phyloP scores from a whole-genome alignment of 2,888 invertebrate genomes.

The Corbicula japonica region DNA sequence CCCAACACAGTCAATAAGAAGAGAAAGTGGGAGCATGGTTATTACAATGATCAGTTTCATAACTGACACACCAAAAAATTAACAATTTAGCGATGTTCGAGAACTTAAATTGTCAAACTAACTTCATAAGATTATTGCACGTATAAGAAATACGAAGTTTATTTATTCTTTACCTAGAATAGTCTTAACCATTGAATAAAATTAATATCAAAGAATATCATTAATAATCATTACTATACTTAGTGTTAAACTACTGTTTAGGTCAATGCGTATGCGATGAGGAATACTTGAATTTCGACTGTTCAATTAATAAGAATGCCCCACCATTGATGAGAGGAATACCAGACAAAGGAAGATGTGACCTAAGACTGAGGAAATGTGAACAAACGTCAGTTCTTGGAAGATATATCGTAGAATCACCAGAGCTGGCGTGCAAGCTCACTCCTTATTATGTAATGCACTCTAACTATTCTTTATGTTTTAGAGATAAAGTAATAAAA shows the following conservation, averaged over 20 bases:
- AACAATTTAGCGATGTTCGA: too few relatives aligned
- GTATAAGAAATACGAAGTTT: background rate
- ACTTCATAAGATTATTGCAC: background rate
- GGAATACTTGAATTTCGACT: constrained; percentile 3
- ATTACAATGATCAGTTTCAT: too few relatives aligned
- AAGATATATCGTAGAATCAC: background rate
- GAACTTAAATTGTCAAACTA: background rate
- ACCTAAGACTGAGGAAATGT: constrained; percentile 6
- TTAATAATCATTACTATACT: background rate
- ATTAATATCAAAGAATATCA: background rate
- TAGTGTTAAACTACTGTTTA: background rate
- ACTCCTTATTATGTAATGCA: background rate
- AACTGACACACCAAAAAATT: too few relatives aligned
- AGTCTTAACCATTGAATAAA: too few relatives aligned
- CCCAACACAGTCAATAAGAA: too few relatives aligned
- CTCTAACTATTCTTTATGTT: background rate
- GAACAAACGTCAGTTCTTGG: constrained; percentile 19
- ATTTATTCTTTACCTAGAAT: background rate
- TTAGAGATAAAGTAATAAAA: too few relatives aligned
- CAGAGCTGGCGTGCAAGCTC: background rate
- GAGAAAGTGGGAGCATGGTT: too few relatives aligned
- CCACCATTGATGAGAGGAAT: constrained; percentile 22
- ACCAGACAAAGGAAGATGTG: constrained; percentile 20
- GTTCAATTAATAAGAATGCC: constrained; percentile 2
- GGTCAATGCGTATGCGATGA: constrained; percentile 8